Conservation (phyloP, 2,113 vertebrate species). For the Epinephelus fuscoguttatus region DNA sequence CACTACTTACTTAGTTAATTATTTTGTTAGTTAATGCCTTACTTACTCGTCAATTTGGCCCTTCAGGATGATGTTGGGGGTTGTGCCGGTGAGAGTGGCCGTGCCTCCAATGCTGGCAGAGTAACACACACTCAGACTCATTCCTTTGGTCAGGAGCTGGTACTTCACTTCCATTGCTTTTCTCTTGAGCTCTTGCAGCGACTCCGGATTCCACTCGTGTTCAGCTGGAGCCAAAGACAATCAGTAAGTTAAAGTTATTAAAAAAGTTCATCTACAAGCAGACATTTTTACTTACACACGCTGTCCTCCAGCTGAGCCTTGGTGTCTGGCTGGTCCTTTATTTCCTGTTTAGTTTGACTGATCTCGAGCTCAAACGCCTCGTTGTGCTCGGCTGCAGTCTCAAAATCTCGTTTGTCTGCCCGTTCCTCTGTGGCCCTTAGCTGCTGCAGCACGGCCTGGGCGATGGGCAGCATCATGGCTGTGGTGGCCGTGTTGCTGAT, state of each 20-base stretch:
- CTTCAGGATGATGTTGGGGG: constrained; percentile 93
- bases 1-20: not conserved
- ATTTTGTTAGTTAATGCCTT: constrained; percentile 60
- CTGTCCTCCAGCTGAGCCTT: constrained; percentile 14
- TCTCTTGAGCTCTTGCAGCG: not conserved
- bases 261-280: rapidly evolving
- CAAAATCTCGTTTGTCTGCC: constrained; percentile 60
- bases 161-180: constrained; percentile 75
- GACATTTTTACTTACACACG: constrained; percentile 39
- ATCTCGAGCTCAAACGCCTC: constrained; percentile 69
- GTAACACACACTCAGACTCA: constrained; percentile 92
- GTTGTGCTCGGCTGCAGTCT: constrained; percentile 64
- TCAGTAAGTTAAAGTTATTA: not conserved
- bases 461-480: constrained; percentile 97
- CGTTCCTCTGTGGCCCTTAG: constrained; percentile 80
- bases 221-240: constrained; percentile 31
- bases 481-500: constrained; percentile 96
- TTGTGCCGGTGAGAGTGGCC: constrained; percentile 93
- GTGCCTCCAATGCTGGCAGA: constrained; percentile 95
- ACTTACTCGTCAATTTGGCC: constrained; percentile 93
- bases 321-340: not conserved
- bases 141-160: constrained; percentile 85
- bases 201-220: constrained; percentile 12
- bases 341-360: not conserved
- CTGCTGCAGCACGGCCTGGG: constrained; percentile 90